Conservation (phyloP, 2,113 vertebrate genomes). For the Zosterops hypoxanthus region DNA sequence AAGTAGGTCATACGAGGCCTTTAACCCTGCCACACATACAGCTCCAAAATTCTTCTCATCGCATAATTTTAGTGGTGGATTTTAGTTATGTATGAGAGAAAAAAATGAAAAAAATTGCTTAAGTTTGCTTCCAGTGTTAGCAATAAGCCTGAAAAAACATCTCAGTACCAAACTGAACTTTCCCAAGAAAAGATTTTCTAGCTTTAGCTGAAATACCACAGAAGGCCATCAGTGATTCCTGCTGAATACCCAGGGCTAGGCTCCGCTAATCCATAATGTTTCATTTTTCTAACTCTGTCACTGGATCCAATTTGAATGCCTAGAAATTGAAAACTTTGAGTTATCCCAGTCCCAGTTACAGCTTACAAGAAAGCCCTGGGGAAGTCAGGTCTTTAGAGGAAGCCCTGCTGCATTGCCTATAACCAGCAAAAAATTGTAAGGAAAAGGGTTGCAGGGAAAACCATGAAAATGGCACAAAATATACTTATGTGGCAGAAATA, state of each 20-base stretch:
- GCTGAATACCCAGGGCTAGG: not conserved
- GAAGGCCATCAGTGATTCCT: not conserved
- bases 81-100: not conserved
- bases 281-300: not conserved
- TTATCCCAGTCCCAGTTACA: not conserved
- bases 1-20: not conserved
- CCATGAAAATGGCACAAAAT: not conserved
- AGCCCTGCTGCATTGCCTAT: not conserved
- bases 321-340: not conserved
- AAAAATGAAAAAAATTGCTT: not conserved
- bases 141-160: not conserved
- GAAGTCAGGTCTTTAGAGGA: not conserved
- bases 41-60: not conserved
- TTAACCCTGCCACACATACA: not conserved
- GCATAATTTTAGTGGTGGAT: not conserved
- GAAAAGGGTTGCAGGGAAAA: not conserved
- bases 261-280: not conserved
- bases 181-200: not conserved
- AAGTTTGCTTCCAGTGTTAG: not conserved
- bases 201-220: not conserved
- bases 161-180: not conserved
- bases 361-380: not conserved
- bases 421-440: not conserved
- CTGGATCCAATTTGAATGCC: not conserved
- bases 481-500: not conserved